A percentile compares a stretch with the other conserved stretches of the same genome.
These are phyloP conservation scores for Adelges cooleyi DNA, from an alignment of 1,140 invertebrate species.

Conservation along the genomic window DNA sequence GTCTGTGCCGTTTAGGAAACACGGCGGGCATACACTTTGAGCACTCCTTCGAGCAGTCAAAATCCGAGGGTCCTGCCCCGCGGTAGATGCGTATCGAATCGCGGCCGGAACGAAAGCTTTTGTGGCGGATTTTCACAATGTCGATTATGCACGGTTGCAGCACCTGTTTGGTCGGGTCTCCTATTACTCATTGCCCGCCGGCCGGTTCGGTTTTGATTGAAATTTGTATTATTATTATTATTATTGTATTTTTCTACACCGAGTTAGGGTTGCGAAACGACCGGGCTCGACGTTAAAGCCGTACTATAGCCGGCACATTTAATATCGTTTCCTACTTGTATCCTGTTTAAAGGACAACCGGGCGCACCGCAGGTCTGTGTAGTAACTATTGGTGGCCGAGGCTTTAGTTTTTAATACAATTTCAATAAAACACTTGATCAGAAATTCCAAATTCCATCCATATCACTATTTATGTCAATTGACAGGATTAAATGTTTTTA, in stretches of 20 bases:
- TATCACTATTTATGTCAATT: no score
- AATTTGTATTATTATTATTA: no score
- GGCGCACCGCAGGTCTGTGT: no score
- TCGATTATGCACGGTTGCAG: constrained; percentile 20
- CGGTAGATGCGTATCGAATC: constrained; percentile 18
- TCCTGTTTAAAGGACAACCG: no score
- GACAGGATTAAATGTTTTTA: no score
- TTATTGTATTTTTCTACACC: neutral
- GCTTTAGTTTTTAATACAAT: no score
- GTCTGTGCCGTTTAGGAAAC: no score
- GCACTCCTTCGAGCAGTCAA: neutral
- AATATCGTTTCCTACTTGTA: no score
- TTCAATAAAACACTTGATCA: no score
- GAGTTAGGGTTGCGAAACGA: neutral
- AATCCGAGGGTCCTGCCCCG: neutral
- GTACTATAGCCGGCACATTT: no score
- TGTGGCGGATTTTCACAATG: constrained; percentile 22
- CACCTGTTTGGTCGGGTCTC: constrained; percentile 1
- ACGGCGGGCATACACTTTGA: neutral
- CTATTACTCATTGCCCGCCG: neutral
- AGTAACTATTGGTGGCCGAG: no score
- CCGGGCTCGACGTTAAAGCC: neutral
- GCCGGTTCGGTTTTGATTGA: neutral
- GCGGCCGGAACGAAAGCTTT: constrained; percentile 19
- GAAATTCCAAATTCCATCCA: no score